Conservation (phyloP, 2,113 vertebrate genomes). For the Hippocampus barbouri region DNA sequence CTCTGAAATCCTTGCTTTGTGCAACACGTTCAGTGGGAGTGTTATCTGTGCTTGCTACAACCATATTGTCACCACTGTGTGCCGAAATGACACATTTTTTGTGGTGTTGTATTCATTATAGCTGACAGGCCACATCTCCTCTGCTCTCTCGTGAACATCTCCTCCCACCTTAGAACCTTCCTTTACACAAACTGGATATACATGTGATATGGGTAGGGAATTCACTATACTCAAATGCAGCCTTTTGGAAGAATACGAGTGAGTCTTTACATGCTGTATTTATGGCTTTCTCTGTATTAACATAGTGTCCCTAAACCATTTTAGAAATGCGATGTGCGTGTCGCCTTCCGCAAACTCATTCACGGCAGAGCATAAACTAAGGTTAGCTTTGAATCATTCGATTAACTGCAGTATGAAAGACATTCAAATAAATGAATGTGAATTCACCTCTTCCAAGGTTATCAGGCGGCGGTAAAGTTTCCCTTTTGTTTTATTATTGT, state of each 20-base stretch:
- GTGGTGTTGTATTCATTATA: constrained; percentile 79
- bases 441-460: background rate
- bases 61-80: background rate
- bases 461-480: background rate
- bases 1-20: background rate
- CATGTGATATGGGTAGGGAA: background rate
- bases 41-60: constrained; percentile 4
- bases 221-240: constrained; percentile 22
- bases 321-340: background rate
- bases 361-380: background rate
- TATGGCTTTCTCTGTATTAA: background rate
- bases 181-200: constrained; percentile 17
- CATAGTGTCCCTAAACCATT: background rate
- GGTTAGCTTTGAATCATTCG: background rate
- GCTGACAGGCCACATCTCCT: constrained; percentile 71
- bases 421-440: background rate
- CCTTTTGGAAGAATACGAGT: constrained; percentile 30
- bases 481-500: background rate
- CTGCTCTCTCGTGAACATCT: constrained; percentile 51
- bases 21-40: background rate
- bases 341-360: background rate
- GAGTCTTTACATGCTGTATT: constrained; percentile 1
- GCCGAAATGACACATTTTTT: constrained; percentile 61
- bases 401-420: background rate
- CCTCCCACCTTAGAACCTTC: constrained; percentile 55